These are phyloP conservation scores for Conus canariensis DNA, from an alignment of 2,888 invertebrate species.

Conservation along the genomic window DNA sequence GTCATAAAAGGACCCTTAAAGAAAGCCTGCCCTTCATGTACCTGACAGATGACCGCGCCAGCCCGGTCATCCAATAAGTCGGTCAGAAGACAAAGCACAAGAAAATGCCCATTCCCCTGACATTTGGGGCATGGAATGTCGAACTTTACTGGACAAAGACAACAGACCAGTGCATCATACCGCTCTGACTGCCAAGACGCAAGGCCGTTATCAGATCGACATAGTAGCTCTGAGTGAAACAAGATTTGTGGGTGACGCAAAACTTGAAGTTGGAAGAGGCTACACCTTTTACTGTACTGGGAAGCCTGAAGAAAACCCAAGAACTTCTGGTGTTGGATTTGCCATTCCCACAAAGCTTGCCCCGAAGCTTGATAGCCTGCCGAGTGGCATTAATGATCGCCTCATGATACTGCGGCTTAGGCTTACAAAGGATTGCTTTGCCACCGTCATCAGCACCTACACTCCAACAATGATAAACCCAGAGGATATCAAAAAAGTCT, in stretches of 20 bases:
- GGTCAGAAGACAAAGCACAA: neutral
- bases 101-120: neutral
- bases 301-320: too few species aligned
- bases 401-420: too few species aligned
- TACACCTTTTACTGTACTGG: neutral
- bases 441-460: too few species aligned
- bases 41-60: neutral
- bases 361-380: too few species aligned
- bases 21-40: neutral
- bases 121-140: neutral
- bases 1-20: neutral
- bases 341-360: too few species aligned
- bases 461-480: too few species aligned
- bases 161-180: neutral
- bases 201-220: neutral
- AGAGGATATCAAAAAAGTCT: neutral
- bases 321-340: too few species aligned
- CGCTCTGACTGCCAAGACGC: neutral
- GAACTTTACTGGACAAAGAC: neutral
- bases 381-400: too few species aligned
- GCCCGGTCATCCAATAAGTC: neutral
- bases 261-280: neutral
- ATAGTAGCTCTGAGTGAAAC: neutral
- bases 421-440: too few species aligned
- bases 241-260: neutral